Percentiles rank a stretch among this genome's conserved stretches.
Evolutionary conservation across 2,113 vertebrate genomes (phyloP).

Genomic region (Misgurnus anguillicaudatus): DNA sequence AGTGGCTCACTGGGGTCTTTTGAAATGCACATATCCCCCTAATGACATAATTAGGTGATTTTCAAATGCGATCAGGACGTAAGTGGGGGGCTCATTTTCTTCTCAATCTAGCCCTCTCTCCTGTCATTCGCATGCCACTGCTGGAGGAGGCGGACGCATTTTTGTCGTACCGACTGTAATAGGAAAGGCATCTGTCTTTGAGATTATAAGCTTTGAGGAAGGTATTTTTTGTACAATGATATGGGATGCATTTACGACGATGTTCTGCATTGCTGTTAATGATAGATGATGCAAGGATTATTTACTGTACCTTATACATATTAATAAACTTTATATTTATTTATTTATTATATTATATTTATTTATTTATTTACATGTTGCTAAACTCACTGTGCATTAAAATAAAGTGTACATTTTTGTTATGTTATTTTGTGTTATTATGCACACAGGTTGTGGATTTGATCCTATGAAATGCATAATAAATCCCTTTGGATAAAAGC

Average conservation of each 20-base stretch:
- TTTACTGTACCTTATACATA: no score
- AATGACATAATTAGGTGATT: conserved; percentile 96
- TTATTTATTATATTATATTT: no score
- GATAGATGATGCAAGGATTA: no score
- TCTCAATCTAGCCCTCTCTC: conserved; percentile 70
- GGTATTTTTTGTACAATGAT: conserved; percentile 1
- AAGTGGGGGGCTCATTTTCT: conserved; percentile 79
- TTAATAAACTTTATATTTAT: no score
- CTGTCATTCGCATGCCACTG: conserved; percentile 60
- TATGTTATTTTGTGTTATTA: no score
- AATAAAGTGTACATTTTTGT: no score
- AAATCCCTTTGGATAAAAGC: no score
- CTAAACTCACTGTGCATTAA: no score
- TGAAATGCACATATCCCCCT: conserved; percentile 79
- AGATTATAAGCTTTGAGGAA: conserved; percentile 14
- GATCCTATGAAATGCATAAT: no score
- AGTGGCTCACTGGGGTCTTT: conserved; percentile 79
- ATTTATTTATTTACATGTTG: no score
- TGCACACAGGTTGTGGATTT: no score
- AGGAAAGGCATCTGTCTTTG: conserved; percentile 13
- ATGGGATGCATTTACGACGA: background rate
- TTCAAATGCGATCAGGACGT: conserved; percentile 78
- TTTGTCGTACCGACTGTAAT: conserved; percentile 22
- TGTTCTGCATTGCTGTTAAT: no score
- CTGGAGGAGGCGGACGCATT: conserved; percentile 38